Evolutionary conservation across 1,140 invertebrate genomes (phyloP).

Genomic region (Scaptomyza montana): DNA sequence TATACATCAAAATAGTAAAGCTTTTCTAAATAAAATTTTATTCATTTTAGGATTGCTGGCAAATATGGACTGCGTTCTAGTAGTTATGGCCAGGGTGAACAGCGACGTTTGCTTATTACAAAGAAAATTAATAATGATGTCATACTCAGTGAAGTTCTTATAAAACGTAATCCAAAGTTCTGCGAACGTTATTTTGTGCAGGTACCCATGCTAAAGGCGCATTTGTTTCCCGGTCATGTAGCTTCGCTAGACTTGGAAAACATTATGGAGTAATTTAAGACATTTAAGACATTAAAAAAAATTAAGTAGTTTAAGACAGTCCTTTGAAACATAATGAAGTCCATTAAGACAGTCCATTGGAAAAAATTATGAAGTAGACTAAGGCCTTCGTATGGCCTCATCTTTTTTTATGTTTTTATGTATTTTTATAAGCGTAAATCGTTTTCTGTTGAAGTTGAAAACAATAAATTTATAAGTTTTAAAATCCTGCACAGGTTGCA

Average conservation of each 20-base stretch:
- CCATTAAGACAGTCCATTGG: too few relatives aligned
- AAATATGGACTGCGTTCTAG: conserved; percentile 85
- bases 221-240: conserved; percentile 72
- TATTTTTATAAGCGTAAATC: conserved; percentile 7
- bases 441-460: background rate
- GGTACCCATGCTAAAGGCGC: conserved; percentile 70
- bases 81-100: conserved; percentile 85
- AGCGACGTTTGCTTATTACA: conserved; percentile 84
- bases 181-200: conserved; percentile 79
- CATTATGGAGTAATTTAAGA: conserved; percentile 30
- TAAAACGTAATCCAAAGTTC: conserved; percentile 62
- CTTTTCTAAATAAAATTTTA: background rate
- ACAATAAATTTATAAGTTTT: conserved; percentile 2
- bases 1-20: background rate
- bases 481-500: background rate
- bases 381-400: too few relatives aligned
- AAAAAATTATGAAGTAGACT: too few relatives aligned
- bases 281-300: too few relatives aligned
- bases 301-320: too few relatives aligned
- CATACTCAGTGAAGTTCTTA: conserved; percentile 68
- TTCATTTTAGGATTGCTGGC: conserved; percentile 65
- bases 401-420: background rate
- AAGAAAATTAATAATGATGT: conserved; percentile 60
- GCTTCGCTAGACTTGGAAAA: conserved; percentile 62
- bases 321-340: too few relatives aligned